Base-by-base conservation (phyloP, 35 echinoderm and acorn worm genomes). In the Ophioderma brevispina region DNA sequence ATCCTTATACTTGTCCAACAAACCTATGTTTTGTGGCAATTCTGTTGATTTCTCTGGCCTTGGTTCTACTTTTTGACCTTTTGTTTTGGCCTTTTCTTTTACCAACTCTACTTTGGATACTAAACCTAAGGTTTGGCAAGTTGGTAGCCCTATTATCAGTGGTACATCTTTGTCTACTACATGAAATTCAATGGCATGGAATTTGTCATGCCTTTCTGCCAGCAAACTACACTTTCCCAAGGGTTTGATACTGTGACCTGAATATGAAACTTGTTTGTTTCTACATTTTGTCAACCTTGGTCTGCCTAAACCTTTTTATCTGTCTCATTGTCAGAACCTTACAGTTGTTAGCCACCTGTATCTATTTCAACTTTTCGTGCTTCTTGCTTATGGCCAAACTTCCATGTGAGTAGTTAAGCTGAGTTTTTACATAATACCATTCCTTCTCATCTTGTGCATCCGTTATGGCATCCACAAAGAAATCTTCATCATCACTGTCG, bases 401-500 rank as follows among this genome's bases (percentile, higher is more conserved):
- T 50, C n/a, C 76, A 83, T 82, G 19, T 78, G 15, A 18, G 78
- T 81, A 39, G 82, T 76, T 52, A 87, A 81, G 31, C 84, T 82
- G 25, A n/a, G 32, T 75, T 89, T 93, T 40, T n/a, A n/a, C n/a
- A n/a, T 32, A 55, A 82, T 81, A 89, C 13, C n/a, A 40, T 25
- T 82, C 55, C 18, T 78, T 82, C 40, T 17, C 13, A 2, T 93
- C 41, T 46, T 46, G 41, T 8, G 4, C 41, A 8, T 46, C 41
- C 17, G 5, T 4, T 46, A 4, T 46, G n/a, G 41, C 17, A 46
- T 46, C 41, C 41, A 46, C 5, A 46, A 46, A 46, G 41, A 46
- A 46, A 46, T 46, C 41, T 46, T 4, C 41, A 46, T 46, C 41
- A 36, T 36, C 77, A 30, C 76, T 75, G 19, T 25, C 41, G 41